Base-by-base conservation (phyloP, 2,797 vertebrate genomes). In the Adrianichthys oophorus region DNA sequence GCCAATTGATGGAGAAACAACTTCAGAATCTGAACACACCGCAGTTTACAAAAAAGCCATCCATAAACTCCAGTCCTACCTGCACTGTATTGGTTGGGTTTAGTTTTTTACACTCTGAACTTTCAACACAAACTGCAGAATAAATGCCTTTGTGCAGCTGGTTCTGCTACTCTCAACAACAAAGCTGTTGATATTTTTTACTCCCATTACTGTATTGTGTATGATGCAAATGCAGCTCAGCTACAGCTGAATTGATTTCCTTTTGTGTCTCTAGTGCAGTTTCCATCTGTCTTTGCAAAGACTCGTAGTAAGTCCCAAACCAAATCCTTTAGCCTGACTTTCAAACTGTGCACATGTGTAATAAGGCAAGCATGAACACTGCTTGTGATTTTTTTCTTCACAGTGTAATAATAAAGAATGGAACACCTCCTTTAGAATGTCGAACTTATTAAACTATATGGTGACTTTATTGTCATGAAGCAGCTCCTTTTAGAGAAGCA, bases 201-300 rank as follows among this genome's bases (percentile, higher is more conserved):
- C 48, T 72, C 41, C 7, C 43, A 52, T 66, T 55, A 67, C 55
- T 54, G 62, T 41, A 43, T 45, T 64, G 48, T 48, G 43, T 44
- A 55, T 43, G 37, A 59, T 66, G 41, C 17, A 68, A 71, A 66
- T 52, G 50, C 48, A 57, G 40, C 48, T 51, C 48, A 57, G 40
- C 48, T 48, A 21, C 49, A 43, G 57, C 62, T 43, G 42, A 69
- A 78, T 70, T 32, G 41, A 67, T 68, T 71, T 76, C 59, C 43
- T 54, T 70, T 74, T 55, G 72, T 40, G 61, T 64, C 44, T 52
- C 47, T 48, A 13, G 45, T 59, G 51, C 44, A 10, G n/a, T 59
- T 62, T 56, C 54, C 12, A 49, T 61, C 21, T 21, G 12, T 59
- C 58, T 62, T 62, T 59, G 62, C 48, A 70, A 32, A 41, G 48